Evolutionary conservation across 1,140 invertebrate genomes (phyloP).

Genomic region (Pseudomyrmex dendroicus): DNA sequence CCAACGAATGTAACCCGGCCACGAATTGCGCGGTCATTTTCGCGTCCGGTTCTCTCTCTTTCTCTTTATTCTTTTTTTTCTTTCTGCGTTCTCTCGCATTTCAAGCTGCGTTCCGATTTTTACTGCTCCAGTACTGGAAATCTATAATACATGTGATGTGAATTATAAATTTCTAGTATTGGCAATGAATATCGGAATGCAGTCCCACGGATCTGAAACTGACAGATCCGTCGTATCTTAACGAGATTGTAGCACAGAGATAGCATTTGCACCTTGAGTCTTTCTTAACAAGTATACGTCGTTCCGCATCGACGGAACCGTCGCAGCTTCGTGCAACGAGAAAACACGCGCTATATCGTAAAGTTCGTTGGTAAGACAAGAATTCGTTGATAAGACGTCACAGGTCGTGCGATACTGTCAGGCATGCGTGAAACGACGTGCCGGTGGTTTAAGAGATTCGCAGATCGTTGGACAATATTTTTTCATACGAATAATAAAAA

Average conservation of each 20-base stretch:
- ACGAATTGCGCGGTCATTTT: conserved; percentile 43
- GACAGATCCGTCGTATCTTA: conserved; percentile 28
- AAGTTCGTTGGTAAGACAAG: no score
- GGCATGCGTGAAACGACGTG: background rate
- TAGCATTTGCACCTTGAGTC: background rate
- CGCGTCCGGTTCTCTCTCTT: background rate
- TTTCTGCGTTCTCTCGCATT: no score
- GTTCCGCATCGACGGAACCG: background rate
- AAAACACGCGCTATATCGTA: conserved; percentile 17
- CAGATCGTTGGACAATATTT: background rate
- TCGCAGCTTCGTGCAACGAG: background rate
- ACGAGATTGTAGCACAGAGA: background rate
- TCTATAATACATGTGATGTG: no score
- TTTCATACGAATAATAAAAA: no score
- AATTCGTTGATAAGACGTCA: background rate
- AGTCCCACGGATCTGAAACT: conserved; percentile 28
- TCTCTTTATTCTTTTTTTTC: background rate
- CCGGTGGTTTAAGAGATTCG: background rate
- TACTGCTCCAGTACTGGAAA: no score
- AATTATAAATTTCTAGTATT: no score
- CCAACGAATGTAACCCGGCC: conserved; percentile 43
- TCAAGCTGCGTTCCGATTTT: background rate
- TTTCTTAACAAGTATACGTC: conserved; percentile 35
- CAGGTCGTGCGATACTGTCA: background rate
- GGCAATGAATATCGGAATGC: no score